Evolutionary conservation across 2,888 invertebrate genomes (phyloP), one percentile per base, ranked within the genome.

Genomic region (Metellina segmentata): DNA sequence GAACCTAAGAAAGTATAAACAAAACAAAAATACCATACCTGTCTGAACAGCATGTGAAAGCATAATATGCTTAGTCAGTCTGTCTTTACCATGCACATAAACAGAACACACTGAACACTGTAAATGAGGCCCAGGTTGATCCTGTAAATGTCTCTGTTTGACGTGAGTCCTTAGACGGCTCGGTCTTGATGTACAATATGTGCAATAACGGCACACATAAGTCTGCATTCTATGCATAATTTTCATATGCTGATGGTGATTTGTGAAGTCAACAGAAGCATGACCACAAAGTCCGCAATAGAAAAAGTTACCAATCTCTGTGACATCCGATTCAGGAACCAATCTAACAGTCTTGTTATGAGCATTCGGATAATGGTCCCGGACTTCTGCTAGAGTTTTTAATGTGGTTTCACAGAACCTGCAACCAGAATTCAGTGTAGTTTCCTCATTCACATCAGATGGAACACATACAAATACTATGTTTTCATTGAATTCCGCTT

Each of bases 401-500:
- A 94, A 82, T 20, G 90, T 93, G 2, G 91, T 91, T 9, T 93
- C 93, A 89, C 94, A 94, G 81, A 94, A 94, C 48, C 94, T 93
- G 81, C 94, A 94, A 7, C 93, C 93, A 20, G 94, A 93, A 82
- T 94, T 94, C 52, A 94, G 72, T 52, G 92, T 90, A 0, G 93
- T 93, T 69, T 93, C 93, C 82, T 93, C 93, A 49, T 90, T 93
- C 0, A 93, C 93, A 79, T 93, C 93, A 20, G 89, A 83, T 48
- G 94, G 94, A n/a, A 94, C 89, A 89, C 94, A 94, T 7, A 94
- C 93, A 88, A 94, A 94, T 6, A 94, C 94, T 34, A 93, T 93
- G 72, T 94, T 93, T 72, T 94, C 94, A 82, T 93, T 93, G 72
- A 94, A 94, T 74, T 94, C 93, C 9, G 94, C 94, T 82, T 93